Conservation (phyloP, 2,888 invertebrate genomes). For the Cerastis rubricosa region DNA sequence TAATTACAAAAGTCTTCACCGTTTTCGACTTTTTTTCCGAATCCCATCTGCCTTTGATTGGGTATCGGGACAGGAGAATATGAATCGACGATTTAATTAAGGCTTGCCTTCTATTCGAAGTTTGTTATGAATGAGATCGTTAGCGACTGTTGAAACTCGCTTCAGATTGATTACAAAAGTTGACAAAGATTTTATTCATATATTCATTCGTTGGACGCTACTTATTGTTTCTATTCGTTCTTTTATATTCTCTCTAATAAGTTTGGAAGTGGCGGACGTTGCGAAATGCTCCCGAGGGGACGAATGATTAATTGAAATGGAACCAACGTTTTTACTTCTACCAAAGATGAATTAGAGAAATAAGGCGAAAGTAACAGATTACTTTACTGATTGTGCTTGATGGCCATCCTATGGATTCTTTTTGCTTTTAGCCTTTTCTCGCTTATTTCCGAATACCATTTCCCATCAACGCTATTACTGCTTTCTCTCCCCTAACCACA, state of each 20-base stretch:
- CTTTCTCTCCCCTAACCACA: background rate
- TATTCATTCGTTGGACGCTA: slow-evolving; percentile 66
- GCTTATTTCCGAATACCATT: slow-evolving; percentile 26
- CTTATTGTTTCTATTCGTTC: slow-evolving; percentile 67
- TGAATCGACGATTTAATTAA: slow-evolving; percentile 79
- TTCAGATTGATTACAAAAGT: slow-evolving; percentile 69
- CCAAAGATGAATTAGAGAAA: slow-evolving; percentile 64
- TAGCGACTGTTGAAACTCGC: slow-evolving; percentile 64
- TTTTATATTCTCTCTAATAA: slow-evolving; percentile 66
- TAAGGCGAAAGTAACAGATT: slow-evolving; percentile 58
- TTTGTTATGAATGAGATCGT: slow-evolving; percentile 69
- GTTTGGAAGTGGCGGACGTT: slow-evolving; percentile 67
- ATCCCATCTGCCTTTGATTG: slow-evolving; percentile 69
- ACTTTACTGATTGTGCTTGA: slow-evolving; percentile 54
- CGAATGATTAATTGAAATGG: slow-evolving; percentile 66
- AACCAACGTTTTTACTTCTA: slow-evolving; percentile 59
- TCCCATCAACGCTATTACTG: slow-evolving; percentile 5
- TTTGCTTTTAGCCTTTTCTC: slow-evolving; percentile 49
- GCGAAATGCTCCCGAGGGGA: slow-evolving; percentile 50
- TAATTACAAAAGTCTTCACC: slow-evolving; percentile 76
- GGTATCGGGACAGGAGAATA: slow-evolving; percentile 75
- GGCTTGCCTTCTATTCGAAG: slow-evolving; percentile 64
- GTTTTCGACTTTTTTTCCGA: slow-evolving; percentile 74
- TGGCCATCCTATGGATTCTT: slow-evolving; percentile 61
- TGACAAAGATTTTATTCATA: slow-evolving; percentile 71